Conservation (phyloP, 1,140 invertebrate genomes). For the Bombyx mandarina region DNA sequence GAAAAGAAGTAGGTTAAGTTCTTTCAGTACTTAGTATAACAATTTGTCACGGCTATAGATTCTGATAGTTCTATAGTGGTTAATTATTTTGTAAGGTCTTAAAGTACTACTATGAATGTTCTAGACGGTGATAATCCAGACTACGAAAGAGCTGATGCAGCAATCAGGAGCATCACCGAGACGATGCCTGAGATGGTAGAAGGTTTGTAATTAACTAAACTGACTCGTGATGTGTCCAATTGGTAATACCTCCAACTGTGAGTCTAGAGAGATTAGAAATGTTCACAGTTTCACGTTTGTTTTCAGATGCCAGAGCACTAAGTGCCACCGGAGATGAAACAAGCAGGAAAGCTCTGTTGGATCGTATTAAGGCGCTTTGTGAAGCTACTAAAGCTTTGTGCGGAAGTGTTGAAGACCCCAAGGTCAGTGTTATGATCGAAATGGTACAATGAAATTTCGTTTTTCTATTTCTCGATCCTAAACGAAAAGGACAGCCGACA, state of each 20-base stretch:
- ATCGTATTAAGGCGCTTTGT: too few relatives aligned
- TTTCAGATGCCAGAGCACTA: constrained; percentile 12
- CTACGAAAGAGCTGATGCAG: constrained; percentile 15
- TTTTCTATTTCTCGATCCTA: background rate
- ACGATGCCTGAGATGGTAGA: constrained; percentile 24
- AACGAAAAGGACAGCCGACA: background rate
- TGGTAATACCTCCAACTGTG: background rate
- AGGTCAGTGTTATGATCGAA: background rate
- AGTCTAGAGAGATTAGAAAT: background rate
- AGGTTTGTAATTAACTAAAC: constrained; percentile 2
- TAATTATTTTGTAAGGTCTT: too few relatives aligned
- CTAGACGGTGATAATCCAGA: constrained; percentile 27
- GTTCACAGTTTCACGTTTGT: background rate
- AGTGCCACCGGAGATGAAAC: constrained; percentile 19
- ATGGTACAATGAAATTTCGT: background rate
- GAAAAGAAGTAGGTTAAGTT: too few relatives aligned
- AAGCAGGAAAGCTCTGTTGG: background rate
- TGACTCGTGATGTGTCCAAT: background rate
- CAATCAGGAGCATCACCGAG: constrained; percentile 19
- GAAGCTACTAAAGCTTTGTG: too few relatives aligned
- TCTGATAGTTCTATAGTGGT: too few relatives aligned
- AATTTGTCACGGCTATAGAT: background rate
- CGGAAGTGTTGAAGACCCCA: background rate
- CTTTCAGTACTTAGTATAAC: background rate
- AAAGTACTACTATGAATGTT: background rate